Percentiles rank a stretch among this genome's conserved stretches.
These are phyloP conservation scores for Emys orbicularis DNA, from an alignment of 2,797 vertebrate genomes.

Conservation along the genomic window DNA sequence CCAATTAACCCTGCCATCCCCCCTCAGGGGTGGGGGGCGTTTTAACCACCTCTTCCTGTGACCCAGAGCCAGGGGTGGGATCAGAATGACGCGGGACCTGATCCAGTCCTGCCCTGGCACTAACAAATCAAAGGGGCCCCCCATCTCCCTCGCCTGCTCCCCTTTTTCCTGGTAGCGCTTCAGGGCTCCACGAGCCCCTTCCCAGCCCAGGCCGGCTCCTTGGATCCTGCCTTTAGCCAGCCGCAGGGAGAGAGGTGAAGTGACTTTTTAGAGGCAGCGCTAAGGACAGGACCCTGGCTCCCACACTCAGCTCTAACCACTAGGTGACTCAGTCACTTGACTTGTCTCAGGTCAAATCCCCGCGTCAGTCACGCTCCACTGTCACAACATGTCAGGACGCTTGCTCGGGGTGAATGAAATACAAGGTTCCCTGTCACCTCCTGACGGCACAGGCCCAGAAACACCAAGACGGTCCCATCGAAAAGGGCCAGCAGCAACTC, in stretches of 20 bases:
- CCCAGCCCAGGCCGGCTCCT: background rate
- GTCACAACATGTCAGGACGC: background rate
- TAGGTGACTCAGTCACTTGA: background rate
- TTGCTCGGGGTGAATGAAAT: background rate
- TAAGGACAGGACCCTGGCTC: accelerated
- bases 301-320: accelerated
- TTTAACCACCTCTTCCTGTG: background rate
- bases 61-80: background rate
- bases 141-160: background rate
- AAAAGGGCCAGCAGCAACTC: background rate
- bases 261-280: background rate
- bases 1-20: background rate
- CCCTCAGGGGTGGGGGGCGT: too few species aligned
- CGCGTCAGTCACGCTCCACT: background rate
- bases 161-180: background rate
- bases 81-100: background rate
- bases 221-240: background rate
- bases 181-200: background rate
- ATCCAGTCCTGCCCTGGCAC: background rate
- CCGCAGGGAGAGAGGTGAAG: background rate
- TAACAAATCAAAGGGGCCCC: background rate
- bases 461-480: background rate
- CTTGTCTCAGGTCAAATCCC: background rate
- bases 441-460: background rate
- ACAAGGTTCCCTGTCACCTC: background rate